Evolutionary conservation across 2,797 vertebrate genomes (phyloP).

Genomic region (Gadopsis marmoratus): DNA sequence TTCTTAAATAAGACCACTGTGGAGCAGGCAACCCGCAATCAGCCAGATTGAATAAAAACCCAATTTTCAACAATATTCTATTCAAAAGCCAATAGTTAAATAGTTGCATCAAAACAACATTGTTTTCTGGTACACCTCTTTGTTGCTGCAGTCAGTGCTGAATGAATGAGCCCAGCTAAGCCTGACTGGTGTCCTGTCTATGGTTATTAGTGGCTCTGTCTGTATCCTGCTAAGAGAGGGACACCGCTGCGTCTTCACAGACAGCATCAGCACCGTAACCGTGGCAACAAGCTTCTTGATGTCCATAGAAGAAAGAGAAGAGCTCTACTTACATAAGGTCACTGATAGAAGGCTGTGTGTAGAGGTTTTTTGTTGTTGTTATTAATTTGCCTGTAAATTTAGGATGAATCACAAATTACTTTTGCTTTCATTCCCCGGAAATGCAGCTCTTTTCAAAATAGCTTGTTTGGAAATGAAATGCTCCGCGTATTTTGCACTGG

Average conservation of each 20-base stretch:
- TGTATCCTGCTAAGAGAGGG: conserved; percentile 12
- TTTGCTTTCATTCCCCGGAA: neutral
- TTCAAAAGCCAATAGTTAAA: neutral
- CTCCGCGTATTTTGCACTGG: neutral
- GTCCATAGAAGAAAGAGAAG: conserved; percentile 27
- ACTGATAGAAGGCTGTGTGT: neutral
- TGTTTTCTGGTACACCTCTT: conserved; percentile 1
- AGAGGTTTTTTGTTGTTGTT: neutral
- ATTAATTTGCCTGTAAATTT: neutral
- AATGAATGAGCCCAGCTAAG: conserved; percentile 1
- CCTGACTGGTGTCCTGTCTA: conserved; percentile 30
- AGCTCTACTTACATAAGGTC: conserved; percentile 27
- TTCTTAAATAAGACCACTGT: conserved; percentile 10
- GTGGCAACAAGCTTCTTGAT: conserved; percentile 67
- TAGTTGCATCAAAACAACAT: neutral
- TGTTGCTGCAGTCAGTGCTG: conserved; percentile 21
- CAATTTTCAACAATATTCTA: neutral
- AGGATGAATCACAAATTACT: neutral
- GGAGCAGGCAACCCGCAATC: neutral
- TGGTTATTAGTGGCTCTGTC: conserved; percentile 29
- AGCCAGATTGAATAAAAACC: neutral
- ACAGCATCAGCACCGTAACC: conserved; percentile 67
- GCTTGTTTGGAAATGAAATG: neutral
- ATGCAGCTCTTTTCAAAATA: neutral
- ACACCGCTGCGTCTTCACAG: conserved; percentile 35